Conservation (phyloP, 2,797 vertebrate species). For the Ceyx erithaca region DNA sequence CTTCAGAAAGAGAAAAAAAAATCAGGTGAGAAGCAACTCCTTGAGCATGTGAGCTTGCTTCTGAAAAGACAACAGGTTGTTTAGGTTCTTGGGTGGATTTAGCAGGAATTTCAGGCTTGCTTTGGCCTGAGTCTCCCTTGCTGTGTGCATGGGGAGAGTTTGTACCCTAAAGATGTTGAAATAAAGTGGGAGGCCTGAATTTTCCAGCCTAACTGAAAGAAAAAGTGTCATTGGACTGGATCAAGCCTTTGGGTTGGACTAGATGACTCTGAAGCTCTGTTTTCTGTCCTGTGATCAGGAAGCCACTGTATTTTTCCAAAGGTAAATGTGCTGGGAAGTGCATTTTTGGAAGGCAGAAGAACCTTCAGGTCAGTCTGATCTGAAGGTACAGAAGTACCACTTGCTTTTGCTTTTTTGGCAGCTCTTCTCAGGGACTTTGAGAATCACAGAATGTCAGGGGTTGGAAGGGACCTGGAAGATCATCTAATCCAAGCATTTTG, state of each 20-base stretch:
- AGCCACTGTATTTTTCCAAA: not conserved
- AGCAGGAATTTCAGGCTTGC: not conserved
- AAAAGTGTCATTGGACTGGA: rapidly evolving
- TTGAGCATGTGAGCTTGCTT: not conserved
- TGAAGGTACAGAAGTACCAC: not conserved
- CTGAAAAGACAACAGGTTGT: not conserved
- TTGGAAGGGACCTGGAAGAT: no score
- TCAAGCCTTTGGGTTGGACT: not conserved
- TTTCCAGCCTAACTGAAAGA: not conserved
- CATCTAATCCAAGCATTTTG: not conserved
- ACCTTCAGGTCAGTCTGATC: not conserved
- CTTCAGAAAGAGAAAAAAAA: not conserved
- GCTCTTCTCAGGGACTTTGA: not conserved
- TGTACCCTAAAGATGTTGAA: not conserved
- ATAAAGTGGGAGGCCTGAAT: not conserved
- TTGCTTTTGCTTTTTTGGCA: not conserved
- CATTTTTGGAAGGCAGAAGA: not conserved
- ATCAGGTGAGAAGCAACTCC: not conserved
- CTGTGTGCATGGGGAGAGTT: not conserved
- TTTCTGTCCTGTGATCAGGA: not conserved
- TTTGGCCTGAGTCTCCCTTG: not conserved
- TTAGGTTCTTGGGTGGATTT: not conserved
- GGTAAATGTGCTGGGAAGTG: rapidly evolving
- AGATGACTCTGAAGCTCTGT: not conserved
- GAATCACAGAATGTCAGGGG: not conserved